A percentile compares a stretch with the other conserved stretches of the same genome.
phyloP scores from a whole-genome alignment of 92 coral and sea anemone species.

The Epizoanthus fatuus region DNA sequence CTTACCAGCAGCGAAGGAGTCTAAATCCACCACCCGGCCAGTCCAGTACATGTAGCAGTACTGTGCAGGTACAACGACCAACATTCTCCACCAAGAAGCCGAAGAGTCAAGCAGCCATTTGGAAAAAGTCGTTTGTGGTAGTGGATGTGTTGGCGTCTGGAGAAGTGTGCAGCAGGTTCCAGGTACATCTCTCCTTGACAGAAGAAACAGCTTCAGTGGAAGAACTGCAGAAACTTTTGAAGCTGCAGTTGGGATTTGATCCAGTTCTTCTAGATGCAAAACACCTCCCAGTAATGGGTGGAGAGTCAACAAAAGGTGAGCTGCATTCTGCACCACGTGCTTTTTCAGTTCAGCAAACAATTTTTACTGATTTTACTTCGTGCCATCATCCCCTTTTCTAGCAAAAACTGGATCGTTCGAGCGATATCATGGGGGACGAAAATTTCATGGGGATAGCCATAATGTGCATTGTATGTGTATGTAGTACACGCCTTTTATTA shows the following conservation, averaged over 20 bases:
- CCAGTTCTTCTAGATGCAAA: conserved; percentile 47
- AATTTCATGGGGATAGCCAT: too few relatives aligned
- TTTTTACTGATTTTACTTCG: too few relatives aligned
- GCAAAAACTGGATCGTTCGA: too few relatives aligned
- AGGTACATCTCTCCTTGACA: conserved; percentile 9
- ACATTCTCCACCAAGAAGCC: conserved; percentile 22
- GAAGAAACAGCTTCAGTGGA: conserved; percentile 61
- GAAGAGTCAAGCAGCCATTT: conserved; percentile 10
- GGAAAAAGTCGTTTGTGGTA: conserved; percentile 56
- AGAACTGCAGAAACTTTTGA: conserved; percentile 27
- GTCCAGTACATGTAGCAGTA: too few relatives aligned
- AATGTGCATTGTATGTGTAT: too few relatives aligned
- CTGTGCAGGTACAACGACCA: conserved; percentile 35
- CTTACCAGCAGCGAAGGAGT: conserved; percentile 41
- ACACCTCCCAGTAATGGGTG: conserved; percentile 54
- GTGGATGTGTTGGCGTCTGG: conserved; percentile 49
- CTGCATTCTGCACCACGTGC: too few relatives aligned
- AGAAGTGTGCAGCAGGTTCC: conserved; percentile 45
- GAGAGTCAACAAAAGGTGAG: conserved; percentile 48
- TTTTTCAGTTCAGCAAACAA: too few relatives aligned
- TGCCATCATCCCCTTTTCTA: too few relatives aligned
- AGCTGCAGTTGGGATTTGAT: conserved; percentile 61
- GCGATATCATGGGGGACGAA: too few relatives aligned
- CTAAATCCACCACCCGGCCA: conserved; percentile 48
- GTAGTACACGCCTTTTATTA: too few relatives aligned